Evolutionary conservation across 2,113 vertebrate genomes (phyloP).

Genomic region (Pogonocichla stellata): DNA sequence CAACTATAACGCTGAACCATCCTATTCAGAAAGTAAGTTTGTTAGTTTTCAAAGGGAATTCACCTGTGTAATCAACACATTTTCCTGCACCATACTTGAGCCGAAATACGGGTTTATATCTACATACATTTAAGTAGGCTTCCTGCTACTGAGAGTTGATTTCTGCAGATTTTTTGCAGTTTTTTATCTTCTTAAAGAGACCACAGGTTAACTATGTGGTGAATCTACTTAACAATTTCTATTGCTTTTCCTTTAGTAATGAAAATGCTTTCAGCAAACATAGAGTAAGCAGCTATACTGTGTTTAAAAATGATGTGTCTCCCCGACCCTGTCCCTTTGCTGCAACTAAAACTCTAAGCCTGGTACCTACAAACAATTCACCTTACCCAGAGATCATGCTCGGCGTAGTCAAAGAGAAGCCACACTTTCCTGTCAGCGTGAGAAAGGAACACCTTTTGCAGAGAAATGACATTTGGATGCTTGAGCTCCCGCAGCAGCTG

Average conservation of each 20-base stretch:
- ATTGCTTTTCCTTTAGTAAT: neutral
- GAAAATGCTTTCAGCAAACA: neutral
- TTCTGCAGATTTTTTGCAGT: neutral
- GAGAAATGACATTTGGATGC: constrained; percentile 98
- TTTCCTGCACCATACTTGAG: neutral
- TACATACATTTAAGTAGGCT: neutral
- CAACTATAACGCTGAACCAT: neutral
- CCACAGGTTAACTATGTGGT: neutral
- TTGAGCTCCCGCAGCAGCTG: constrained; percentile 97
- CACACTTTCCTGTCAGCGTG: constrained; percentile 99
- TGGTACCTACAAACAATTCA: neutral
- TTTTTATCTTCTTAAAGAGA: neutral
- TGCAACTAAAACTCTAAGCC: neutral
- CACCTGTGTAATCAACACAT: neutral
- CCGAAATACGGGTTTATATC: neutral
- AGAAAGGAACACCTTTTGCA: constrained; percentile 99
- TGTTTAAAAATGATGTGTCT: neutral
- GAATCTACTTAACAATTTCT: neutral
- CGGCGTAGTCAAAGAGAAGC: constrained; percentile 99
- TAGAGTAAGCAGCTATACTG: neutral
- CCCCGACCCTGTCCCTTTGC: neutral
- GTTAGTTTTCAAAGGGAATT: neutral
- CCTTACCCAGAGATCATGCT: constrained; percentile 98
- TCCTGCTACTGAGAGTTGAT: neutral
- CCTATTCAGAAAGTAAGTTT: neutral